Percentiles rank a stretch among this genome's conserved stretches.
Evolutionary conservation across 2,797 vertebrate genomes (phyloP).

Genomic region (Semotilus atromaculatus): DNA sequence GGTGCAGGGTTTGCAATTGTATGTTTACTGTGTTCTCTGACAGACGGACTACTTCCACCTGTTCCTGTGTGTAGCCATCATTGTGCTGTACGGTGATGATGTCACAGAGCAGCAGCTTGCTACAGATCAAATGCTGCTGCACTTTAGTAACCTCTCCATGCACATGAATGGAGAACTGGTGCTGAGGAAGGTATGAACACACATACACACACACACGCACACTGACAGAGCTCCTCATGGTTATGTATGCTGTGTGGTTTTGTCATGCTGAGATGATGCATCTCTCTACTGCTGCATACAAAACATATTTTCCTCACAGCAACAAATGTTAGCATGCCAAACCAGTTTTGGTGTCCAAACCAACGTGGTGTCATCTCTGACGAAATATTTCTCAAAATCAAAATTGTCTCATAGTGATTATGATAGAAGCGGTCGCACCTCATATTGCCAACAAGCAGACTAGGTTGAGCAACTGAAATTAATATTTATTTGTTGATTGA

Average conservation of each 20-base stretch:
- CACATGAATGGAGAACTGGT: constrained; percentile 98
- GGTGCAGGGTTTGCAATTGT: neutral
- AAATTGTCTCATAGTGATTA: neutral
- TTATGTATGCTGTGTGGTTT: constrained; percentile 71
- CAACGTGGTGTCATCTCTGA: neutral
- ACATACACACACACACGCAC: neutral
- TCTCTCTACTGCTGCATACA: constrained; percentile 16
- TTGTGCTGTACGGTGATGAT: constrained; percentile 94
- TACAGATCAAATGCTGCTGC: constrained; percentile 97
- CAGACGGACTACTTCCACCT: constrained; percentile 99
- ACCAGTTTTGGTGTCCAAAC: neutral
- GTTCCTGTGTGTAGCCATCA: constrained; percentile 96
- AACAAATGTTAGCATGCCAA: neutral
- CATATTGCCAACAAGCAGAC: neutral
- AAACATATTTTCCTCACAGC: constrained; percentile 12
- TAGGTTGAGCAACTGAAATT: neutral
- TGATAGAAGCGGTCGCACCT: neutral
- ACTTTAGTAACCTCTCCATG: constrained; percentile 97
- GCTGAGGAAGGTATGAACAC: constrained; percentile 88
- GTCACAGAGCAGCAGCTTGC: constrained; percentile 94
- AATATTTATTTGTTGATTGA: neutral
- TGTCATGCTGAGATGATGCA: constrained; percentile 32
- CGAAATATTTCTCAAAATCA: neutral
- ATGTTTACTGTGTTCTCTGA: constrained; percentile 14
- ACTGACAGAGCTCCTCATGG: constrained; percentile 65